A percentile compares a stretch with the other conserved stretches of the same genome.
Conservation (phyloP, 2,797 vertebrate genomes). For the Notolepis coatsorum region DNA sequence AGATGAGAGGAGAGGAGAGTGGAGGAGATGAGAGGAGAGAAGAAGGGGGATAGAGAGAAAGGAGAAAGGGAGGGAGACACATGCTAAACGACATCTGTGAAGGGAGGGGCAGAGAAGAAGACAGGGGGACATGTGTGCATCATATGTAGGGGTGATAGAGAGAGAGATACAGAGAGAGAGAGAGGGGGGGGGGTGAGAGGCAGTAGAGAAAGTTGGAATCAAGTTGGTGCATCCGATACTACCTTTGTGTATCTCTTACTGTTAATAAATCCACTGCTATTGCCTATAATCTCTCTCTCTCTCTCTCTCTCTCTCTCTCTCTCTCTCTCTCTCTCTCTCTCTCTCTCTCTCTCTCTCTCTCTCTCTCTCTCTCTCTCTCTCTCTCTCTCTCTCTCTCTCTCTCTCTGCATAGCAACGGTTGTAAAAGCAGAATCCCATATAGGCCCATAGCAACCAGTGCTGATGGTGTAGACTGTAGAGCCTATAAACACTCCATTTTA, state of each 20-base stretch:
- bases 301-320: slow-evolving; percentile 49
- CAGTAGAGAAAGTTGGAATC: slow-evolving; percentile 16
- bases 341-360: slow-evolving; percentile 10
- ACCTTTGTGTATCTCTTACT: no score
- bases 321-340: slow-evolving; percentile 31
- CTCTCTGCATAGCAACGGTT: slow-evolving; percentile 66
- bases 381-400: slow-evolving; percentile 28
- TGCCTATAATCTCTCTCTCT: no score
- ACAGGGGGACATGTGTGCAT: no score
- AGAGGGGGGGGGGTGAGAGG: slow-evolving; percentile 4
- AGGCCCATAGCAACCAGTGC: slow-evolving; percentile 63
- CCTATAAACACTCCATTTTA: slow-evolving; percentile 41
- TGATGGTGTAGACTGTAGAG: slow-evolving; percentile 26
- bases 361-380: slow-evolving; percentile 16
- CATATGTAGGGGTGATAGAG: no score
- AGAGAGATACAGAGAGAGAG: no score
- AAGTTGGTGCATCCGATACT: no score
- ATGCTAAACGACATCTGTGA: slow-evolving; percentile 66
- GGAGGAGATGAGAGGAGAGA: slow-evolving; percentile 28
- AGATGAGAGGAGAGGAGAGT: slow-evolving; percentile 2
- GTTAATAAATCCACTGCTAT: no score
- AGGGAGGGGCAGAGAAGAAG: slow-evolving; percentile 1
- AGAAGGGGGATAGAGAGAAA: slow-evolving; percentile 54
- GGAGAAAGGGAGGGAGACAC: slow-evolving; percentile 17
- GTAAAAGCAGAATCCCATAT: slow-evolving; percentile 61